Evolutionary conservation across 2,797 vertebrate species (phyloP).

Genomic region (Schizopygopsis pylzovi): DNA sequence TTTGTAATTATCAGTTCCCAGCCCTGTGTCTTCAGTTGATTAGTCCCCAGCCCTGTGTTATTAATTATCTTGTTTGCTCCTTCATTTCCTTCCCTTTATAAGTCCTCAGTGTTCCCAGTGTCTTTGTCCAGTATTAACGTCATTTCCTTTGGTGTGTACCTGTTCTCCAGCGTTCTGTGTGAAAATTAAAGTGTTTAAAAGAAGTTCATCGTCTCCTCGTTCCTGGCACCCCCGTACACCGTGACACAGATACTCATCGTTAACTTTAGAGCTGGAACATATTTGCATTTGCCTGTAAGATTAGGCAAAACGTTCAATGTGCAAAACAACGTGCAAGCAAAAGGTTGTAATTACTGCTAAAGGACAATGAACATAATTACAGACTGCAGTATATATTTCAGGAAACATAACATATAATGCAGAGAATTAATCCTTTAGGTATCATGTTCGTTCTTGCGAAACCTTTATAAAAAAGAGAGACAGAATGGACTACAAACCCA

Average conservation of each 20-base stretch:
- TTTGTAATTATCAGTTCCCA: too few species aligned
- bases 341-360: neutral
- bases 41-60: too few species aligned
- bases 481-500: constrained; percentile 39
- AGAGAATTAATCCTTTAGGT: constrained; percentile 5
- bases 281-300: constrained; percentile 26
- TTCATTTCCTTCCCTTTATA: too few species aligned
- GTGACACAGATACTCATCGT: neutral
- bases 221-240: too few species aligned
- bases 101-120: too few species aligned
- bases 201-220: too few species aligned
- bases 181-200: too few species aligned
- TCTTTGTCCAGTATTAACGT: too few species aligned
- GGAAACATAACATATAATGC: neutral
- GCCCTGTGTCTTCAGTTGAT: too few species aligned
- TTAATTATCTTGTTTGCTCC: too few species aligned
- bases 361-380: neutral
- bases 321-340: neutral
- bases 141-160: too few species aligned
- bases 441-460: neutral
- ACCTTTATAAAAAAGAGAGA: neutral
- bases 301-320: constrained; percentile 30
- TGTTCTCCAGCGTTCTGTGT: too few species aligned
- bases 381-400: neutral
- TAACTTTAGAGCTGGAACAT: neutral